Conservation (phyloP, 2,113 vertebrate genomes). For the Centrocercus urophasianus region DNA sequence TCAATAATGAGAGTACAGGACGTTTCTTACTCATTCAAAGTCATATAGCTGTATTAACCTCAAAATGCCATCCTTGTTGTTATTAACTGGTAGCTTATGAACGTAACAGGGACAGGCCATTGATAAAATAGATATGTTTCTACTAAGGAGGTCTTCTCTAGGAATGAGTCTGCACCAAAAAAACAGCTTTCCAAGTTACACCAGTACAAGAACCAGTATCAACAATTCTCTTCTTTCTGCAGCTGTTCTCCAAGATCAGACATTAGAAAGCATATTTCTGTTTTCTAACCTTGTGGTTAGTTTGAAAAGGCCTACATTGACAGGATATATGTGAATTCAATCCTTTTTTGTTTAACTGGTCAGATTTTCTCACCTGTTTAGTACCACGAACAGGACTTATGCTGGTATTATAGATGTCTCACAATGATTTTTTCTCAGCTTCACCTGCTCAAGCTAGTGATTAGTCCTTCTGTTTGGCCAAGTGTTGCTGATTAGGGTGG, state of each 20-base stretch:
- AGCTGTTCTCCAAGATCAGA: not conserved
- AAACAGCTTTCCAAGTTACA: not conserved
- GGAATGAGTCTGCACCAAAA: not conserved
- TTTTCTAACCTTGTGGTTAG: not conserved
- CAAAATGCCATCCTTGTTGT: not conserved
- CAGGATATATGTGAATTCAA: not conserved
- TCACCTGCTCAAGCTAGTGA: not conserved
- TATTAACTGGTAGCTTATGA: not conserved
- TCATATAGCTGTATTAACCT: not conserved
- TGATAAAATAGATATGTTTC: not conserved
- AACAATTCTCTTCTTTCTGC: not conserved
- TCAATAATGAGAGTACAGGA: fast-evolving
- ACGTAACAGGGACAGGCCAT: not conserved
- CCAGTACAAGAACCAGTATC: not conserved
- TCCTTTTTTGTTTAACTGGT: not conserved
- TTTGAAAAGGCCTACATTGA: not conserved
- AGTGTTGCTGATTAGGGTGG: not conserved
- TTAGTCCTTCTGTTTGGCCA: not conserved
- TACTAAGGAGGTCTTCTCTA: not conserved
- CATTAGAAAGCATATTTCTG: not conserved
- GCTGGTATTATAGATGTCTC: not conserved
- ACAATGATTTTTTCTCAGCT: not conserved
- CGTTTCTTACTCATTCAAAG: not conserved
- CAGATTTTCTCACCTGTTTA: not conserved
- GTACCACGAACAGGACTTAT: fast-evolving